Conservation (phyloP, 2,113 vertebrate genomes). For the Stercorarius parasiticus region DNA sequence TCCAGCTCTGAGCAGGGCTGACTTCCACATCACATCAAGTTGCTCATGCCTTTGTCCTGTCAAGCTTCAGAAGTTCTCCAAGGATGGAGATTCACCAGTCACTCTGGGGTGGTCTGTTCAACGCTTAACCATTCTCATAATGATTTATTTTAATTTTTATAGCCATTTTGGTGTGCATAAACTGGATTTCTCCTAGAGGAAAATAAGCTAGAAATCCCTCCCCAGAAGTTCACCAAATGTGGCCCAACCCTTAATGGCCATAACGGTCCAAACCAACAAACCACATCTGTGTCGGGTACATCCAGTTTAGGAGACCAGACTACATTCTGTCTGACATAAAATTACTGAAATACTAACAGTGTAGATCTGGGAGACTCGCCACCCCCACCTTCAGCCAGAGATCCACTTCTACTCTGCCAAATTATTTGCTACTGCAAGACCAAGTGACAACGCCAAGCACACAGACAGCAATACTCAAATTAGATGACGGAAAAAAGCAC, state of each 20-base stretch:
- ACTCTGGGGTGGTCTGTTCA: not conserved
- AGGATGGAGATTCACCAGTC: not conserved
- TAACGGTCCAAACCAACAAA: not conserved
- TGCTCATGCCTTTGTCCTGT: not conserved
- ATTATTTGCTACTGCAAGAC: not conserved
- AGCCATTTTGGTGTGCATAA: not conserved
- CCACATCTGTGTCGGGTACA: not conserved
- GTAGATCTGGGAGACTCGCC: fast-evolving
- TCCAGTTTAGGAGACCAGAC: not conserved
- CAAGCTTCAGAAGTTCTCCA: not conserved
- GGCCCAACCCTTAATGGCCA: not conserved
- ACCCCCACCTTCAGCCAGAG: not conserved
- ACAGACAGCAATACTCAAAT: not conserved
- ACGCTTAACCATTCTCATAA: not conserved
- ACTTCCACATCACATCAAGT: fast-evolving
- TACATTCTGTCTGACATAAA: not conserved
- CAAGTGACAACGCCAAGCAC: not conserved
- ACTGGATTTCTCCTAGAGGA: not conserved
- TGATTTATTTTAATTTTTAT: not conserved
- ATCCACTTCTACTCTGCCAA: not conserved
- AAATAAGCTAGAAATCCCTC: not conserved
- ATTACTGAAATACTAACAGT: not conserved
- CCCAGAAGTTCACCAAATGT: not conserved
- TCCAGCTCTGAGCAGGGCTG: not conserved
- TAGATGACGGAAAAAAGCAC: not conserved